Conservation (phyloP, 2,113 vertebrate species). For the Shinisaurus crocodilurus region DNA sequence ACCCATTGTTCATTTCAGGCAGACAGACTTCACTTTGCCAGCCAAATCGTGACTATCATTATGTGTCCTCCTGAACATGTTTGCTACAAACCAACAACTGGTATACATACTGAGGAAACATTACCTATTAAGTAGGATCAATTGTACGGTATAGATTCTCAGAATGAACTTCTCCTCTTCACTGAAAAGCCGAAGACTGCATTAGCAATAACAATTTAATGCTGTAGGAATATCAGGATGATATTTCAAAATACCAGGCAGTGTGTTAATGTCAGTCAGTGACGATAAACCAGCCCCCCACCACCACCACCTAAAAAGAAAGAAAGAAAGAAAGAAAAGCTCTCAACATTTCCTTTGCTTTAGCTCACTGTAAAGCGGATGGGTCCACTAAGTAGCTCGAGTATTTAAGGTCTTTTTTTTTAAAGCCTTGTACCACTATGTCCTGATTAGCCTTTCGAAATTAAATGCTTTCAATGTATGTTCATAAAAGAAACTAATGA, state of each 20-base stretch:
- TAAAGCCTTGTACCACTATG: slow-evolving; percentile 60
- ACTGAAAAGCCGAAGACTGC: slow-evolving; percentile 48
- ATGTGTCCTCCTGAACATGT: neutral
- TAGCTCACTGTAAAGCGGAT: slow-evolving; percentile 52
- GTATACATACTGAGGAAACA: slow-evolving; percentile 18
- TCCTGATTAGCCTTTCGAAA: slow-evolving; percentile 70
- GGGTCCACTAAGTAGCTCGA: slow-evolving; percentile 50
- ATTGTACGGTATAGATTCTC: neutral
- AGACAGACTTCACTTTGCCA: neutral
- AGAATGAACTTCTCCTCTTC: slow-evolving; percentile 40
- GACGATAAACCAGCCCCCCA: slow-evolving; percentile 42
- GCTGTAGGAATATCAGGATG: slow-evolving; percentile 49
- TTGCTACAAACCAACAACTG: neutral
- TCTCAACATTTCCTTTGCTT: slow-evolving; percentile 54
- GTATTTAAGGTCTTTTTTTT: slow-evolving; percentile 64
- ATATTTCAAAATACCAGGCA: neutral
- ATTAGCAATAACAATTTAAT: slow-evolving; percentile 59
- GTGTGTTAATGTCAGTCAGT: slow-evolving; percentile 50
- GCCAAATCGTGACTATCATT: too few species aligned
- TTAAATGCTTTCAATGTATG: slow-evolving; percentile 65
- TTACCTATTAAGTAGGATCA: neutral
- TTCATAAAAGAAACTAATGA: slow-evolving; percentile 56
- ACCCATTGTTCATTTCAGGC: neutral
- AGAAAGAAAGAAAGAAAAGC: neutral
- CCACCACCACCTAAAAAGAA: neutral